A percentile compares a stretch with the other conserved stretches of the same genome.
Evolutionary conservation across 2,113 vertebrate genomes (phyloP).

Genomic region (Laticauda laticaudata): DNA sequence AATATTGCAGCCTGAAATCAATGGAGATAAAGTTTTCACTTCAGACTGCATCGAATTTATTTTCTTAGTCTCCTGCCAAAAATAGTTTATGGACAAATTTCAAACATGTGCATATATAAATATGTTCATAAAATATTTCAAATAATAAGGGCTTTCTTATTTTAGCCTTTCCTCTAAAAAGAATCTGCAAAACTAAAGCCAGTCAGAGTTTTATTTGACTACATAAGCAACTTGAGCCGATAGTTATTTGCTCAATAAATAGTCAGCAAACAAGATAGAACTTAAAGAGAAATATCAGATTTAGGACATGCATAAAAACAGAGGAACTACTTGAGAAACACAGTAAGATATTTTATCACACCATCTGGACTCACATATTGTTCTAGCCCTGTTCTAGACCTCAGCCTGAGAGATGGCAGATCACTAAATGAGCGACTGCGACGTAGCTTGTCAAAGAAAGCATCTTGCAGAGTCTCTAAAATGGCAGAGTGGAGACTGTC

Average conservation of each 20-base stretch:
- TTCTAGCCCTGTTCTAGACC: constrained; percentile 88
- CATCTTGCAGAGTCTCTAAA: constrained; percentile 88
- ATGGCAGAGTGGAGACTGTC: constrained; percentile 85
- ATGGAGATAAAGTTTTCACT: constrained; percentile 9
- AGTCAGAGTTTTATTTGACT: background rate
- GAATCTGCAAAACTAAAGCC: background rate
- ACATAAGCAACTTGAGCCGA: background rate
- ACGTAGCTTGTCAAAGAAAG: constrained; percentile 91
- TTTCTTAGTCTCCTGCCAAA: background rate
- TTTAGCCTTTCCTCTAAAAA: background rate
- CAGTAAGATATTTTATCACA: constrained; percentile 42
- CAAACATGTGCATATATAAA: background rate
- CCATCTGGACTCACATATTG: constrained; percentile 88
- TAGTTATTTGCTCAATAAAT: constrained; percentile 11
- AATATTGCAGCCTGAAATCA: constrained; percentile 34
- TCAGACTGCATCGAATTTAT: background rate
- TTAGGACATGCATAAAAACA: constrained; percentile 40
- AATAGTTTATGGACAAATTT: background rate
- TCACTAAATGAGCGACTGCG: constrained; percentile 93
- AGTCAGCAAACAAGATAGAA: constrained; percentile 47
- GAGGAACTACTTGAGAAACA: constrained; percentile 15
- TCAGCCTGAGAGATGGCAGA: constrained; percentile 89
- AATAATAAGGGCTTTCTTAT: background rate
- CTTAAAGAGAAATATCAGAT: constrained; percentile 16
- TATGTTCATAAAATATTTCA: background rate